phyloP scores from a whole-genome alignment of 2,113 vertebrate species.

The Lipotes vexillifer region DNA sequence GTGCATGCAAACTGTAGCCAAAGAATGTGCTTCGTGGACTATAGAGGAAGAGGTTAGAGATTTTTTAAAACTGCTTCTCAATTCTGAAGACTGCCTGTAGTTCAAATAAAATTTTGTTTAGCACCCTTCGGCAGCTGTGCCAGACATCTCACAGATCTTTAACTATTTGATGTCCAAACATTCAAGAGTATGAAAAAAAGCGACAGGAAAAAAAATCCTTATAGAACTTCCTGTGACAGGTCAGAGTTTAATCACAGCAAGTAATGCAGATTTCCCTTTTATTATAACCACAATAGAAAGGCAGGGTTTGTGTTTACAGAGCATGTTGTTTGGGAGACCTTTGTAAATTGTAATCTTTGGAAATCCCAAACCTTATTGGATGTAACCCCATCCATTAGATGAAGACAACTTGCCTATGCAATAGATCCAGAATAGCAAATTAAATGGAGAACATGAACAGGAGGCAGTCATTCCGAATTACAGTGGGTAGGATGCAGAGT shows the following conservation, averaged over 20 bases:
- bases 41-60: not conserved
- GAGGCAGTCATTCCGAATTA: conserved; percentile 43
- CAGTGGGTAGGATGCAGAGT: conserved; percentile 46
- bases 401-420: conserved; percentile 35
- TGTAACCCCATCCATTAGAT: conserved; percentile 59
- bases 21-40: not conserved
- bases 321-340: conserved; percentile 70
- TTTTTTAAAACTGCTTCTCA: not conserved
- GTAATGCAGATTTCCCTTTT: conserved; percentile 72
- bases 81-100: not conserved
- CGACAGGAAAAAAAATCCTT: conserved; percentile 59
- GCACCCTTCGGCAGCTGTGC: not conserved
- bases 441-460: conserved; percentile 46
- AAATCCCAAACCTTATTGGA: conserved; percentile 53
- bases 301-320: conserved; percentile 75
- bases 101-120: conserved; percentile 43
- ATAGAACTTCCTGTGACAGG: conserved; percentile 73
- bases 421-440: conserved; percentile 5
- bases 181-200: not conserved
- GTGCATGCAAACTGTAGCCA: not conserved
- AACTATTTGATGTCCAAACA: conserved; percentile 43
- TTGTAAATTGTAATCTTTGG: conserved; percentile 72
- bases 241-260: conserved; percentile 72
- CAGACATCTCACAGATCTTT: conserved; percentile 11
- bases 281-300: conserved; percentile 73